Percentiles rank a stretch among this genome's conserved stretches.
Evolutionary conservation across 2,888 invertebrate species (phyloP).

Genomic region (Amaurobius ferox): DNA sequence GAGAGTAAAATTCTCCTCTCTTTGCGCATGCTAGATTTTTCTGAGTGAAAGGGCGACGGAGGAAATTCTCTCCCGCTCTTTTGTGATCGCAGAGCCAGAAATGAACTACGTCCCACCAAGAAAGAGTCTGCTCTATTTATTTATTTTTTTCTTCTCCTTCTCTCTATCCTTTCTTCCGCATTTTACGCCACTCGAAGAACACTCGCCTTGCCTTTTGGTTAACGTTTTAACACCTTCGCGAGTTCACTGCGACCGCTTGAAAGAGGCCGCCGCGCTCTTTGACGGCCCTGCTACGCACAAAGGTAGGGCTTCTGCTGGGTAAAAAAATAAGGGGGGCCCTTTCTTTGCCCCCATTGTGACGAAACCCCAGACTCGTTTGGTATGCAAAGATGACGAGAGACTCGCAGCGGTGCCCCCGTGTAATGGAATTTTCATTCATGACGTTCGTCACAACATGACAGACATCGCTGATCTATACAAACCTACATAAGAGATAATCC

Average conservation of each 20-base stretch:
- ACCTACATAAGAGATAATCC: background rate
- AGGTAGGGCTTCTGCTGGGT: background rate
- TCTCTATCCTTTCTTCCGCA: background rate
- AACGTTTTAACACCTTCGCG: slow-evolving; percentile 41
- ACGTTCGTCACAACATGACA: slow-evolving; percentile 1
- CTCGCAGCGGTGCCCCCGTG: background rate
- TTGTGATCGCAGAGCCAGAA: slow-evolving; percentile 15
- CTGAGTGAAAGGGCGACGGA: slow-evolving; percentile 13
- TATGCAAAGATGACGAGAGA: slow-evolving; percentile 6
- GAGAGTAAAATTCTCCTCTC: background rate
- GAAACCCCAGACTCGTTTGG: slow-evolving; percentile 8
- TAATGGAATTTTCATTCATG: background rate
- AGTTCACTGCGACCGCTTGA: slow-evolving; percentile 18
- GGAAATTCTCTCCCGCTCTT: slow-evolving; percentile 32
- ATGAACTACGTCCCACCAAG: slow-evolving; percentile 3
- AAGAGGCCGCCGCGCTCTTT: slow-evolving; percentile 52
- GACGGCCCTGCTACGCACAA: slow-evolving; percentile 12
- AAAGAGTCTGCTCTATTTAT: background rate
- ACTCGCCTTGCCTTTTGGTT: slow-evolving; percentile 40
- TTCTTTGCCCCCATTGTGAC: slow-evolving; percentile 2
- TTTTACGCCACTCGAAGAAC: slow-evolving; percentile 29
- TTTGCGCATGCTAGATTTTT: slow-evolving; percentile 3
- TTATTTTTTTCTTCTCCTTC: slow-evolving; percentile 7
- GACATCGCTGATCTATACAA: slow-evolving; percentile 3
- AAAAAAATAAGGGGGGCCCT: slow-evolving; percentile 19